Conservation (phyloP, 2,113 vertebrate genomes). For the Limanda limanda region DNA sequence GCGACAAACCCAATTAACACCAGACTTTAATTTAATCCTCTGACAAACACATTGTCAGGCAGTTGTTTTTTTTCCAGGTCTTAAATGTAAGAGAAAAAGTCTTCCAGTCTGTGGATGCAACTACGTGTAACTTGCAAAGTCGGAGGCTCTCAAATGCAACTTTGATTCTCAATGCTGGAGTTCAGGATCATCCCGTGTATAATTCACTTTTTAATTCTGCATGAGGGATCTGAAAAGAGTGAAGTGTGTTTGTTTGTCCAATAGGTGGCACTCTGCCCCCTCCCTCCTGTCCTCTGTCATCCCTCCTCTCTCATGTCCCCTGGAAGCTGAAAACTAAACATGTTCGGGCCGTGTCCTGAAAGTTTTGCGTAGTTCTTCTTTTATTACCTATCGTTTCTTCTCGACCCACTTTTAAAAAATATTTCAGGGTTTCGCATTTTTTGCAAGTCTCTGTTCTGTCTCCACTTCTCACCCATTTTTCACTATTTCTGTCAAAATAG, state of each 20-base stretch:
- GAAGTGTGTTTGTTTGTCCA: conserved; percentile 63
- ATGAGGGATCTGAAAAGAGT: background rate
- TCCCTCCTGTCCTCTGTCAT: conserved; percentile 41
- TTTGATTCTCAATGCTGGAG: background rate
- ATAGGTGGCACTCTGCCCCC: conserved; percentile 75
- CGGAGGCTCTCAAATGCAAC: background rate
- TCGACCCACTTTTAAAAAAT: background rate
- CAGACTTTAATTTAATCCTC: conserved; percentile 25
- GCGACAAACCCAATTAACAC: conserved; percentile 27
- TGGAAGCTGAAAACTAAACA: background rate
- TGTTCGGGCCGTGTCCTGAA: background rate
- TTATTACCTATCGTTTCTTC: background rate
- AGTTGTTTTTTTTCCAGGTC: background rate
- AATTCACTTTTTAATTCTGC: background rate
- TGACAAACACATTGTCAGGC: background rate
- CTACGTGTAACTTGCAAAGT: background rate
- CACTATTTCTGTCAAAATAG: background rate
- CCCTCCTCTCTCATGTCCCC: background rate
- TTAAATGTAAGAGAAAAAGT: background rate
- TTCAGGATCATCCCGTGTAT: background rate
- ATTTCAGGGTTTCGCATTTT: background rate
- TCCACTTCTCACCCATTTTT: background rate
- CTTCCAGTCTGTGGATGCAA: background rate
- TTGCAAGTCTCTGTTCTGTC: background rate
- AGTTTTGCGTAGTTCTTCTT: background rate